Evolutionary conservation across 2,888 invertebrate species (phyloP).

Genomic region (Limulus polyphemus): DNA sequence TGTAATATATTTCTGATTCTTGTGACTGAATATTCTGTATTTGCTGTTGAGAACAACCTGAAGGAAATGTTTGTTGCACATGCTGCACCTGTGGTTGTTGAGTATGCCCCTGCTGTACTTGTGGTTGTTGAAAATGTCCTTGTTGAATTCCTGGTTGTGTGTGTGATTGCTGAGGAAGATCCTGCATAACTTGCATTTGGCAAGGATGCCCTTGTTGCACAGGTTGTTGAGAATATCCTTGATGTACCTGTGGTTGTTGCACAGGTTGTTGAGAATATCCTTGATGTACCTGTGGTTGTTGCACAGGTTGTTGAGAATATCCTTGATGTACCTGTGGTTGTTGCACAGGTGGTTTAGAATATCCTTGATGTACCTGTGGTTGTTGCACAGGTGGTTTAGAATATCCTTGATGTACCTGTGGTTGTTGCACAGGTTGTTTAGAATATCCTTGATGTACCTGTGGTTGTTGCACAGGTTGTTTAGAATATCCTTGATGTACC

Average conservation of each 20-base stretch:
- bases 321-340: neutral
- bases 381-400: neutral
- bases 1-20: neutral
- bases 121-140: neutral
- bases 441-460: neutral
- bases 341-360: neutral
- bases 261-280: neutral
- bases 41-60: too few species aligned
- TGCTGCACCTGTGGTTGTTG: neutral
- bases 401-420: neutral
- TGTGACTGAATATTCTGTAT: neutral
- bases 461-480: slow-evolving; percentile 4
- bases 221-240: neutral
- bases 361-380: neutral
- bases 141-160: slow-evolving; percentile 1
- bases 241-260: neutral
- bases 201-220: slow-evolving; percentile 1
- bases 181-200: too few species aligned
- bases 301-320: neutral
- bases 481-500: neutral
- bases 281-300: neutral
- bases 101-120: neutral
- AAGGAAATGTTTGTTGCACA: too few species aligned
- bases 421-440: neutral
- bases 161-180: slow-evolving; percentile 3